phyloP scores from a whole-genome alignment of 2,797 vertebrate genomes.

The Zalophus californianus region DNA sequence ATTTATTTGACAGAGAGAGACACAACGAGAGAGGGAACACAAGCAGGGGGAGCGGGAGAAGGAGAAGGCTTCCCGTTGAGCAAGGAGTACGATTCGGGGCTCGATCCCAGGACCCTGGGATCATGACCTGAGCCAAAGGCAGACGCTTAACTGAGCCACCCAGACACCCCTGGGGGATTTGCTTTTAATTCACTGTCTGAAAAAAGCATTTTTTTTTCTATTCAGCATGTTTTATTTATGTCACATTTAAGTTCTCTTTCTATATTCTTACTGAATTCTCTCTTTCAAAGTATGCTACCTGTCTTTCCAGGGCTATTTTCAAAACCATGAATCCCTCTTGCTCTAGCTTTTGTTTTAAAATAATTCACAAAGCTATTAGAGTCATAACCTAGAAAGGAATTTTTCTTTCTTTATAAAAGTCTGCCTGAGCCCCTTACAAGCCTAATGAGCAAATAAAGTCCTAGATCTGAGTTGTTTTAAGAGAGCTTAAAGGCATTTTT shows the following conservation, averaged over 20 bases:
- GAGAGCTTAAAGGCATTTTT: constrained; percentile 78
- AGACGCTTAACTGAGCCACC: too few relatives aligned
- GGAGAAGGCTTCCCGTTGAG: too few relatives aligned
- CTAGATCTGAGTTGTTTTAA: constrained; percentile 81
- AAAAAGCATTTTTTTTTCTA: not conserved
- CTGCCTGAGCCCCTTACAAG: constrained; percentile 61
- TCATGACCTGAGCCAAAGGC: too few relatives aligned
- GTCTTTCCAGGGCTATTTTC: not conserved
- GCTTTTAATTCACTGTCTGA: not conserved
- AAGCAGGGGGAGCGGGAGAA: too few relatives aligned
- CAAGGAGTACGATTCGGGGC: too few relatives aligned
- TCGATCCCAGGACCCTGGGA: too few relatives aligned
- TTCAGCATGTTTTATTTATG: not conserved
- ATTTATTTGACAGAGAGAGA: not conserved
- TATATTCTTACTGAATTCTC: not conserved
- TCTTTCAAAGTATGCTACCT: not conserved
- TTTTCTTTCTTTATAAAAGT: constrained; percentile 73
- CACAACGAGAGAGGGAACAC: too few relatives aligned
- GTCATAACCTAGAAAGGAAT: constrained; percentile 64
- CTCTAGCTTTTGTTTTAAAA: constrained; percentile 51
- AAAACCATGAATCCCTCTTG: not conserved
- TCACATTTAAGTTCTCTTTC: not conserved
- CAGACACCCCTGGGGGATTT: not conserved
- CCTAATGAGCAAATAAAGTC: constrained; percentile 81
- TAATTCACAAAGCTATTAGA: constrained; percentile 54